These are phyloP conservation scores for Tuta absoluta DNA, from an alignment of 2,888 invertebrate species.

Conservation along the genomic window DNA sequence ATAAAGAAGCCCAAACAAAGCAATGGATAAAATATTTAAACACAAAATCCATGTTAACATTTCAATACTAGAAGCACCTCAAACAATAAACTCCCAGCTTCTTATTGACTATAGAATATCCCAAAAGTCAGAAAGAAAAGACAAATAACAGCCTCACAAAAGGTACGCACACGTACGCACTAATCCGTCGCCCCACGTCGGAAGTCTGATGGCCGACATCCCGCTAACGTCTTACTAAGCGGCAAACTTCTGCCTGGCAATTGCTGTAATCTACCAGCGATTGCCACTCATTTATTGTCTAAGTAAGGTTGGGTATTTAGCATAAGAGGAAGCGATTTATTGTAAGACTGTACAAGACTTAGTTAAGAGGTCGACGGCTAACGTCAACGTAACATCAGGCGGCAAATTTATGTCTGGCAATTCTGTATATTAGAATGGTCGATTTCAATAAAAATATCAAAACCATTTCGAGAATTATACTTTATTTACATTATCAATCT, in stretches of 20 bases:
- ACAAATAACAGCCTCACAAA: neutral
- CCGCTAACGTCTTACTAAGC: constrained; percentile 23
- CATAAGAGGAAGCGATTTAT: neutral
- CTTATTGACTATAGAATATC: neutral
- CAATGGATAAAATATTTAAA: neutral
- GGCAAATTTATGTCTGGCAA: too few relatives aligned
- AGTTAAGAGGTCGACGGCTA: too few relatives aligned
- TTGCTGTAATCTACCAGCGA: constrained; percentile 71
- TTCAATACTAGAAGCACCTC: too few relatives aligned
- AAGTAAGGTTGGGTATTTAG: constrained; percentile 7
- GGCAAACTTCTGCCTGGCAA: constrained; percentile 49
- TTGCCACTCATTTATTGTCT: constrained; percentile 74
- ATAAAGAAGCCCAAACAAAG: too few relatives aligned
- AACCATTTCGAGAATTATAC: too few relatives aligned
- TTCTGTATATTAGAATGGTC: too few relatives aligned
- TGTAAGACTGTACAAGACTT: neutral
- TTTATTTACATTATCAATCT: too few relatives aligned
- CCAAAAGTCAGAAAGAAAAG: neutral
- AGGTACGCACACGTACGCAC: constrained; percentile 4
- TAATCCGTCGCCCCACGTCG: constrained; percentile 2
- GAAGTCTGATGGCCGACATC: constrained; percentile 10
- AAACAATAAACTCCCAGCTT: neutral
- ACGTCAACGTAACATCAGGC: too few relatives aligned
- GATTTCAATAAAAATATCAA: too few relatives aligned
- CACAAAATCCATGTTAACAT: too few relatives aligned